These are phyloP conservation scores for Champsocephalus gunnari DNA, from an alignment of 2,797 vertebrate species.

Conservation along the genomic window DNA sequence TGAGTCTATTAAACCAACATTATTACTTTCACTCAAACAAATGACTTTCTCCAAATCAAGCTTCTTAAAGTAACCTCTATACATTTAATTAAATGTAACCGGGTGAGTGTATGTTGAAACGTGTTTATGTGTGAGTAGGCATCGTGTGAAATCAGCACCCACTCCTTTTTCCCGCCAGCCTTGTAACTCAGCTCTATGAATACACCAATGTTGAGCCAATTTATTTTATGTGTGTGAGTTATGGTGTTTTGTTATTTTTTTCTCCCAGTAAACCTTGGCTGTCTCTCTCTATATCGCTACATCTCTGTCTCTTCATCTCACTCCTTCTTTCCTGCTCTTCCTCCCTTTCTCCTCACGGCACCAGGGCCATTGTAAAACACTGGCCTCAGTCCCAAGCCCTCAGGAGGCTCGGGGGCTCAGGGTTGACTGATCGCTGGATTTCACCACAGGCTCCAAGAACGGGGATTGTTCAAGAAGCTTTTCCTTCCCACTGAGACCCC, in stretches of 20 bases:
- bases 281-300: conserved; percentile 30
- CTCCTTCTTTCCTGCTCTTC: conserved; percentile 14
- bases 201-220: conserved; percentile 41
- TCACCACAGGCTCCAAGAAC: conserved; percentile 73
- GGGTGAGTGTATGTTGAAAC: background rate
- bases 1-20: background rate
- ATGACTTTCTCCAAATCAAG: background rate
- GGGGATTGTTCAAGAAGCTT: conserved; percentile 76
- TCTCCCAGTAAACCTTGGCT: conserved; percentile 40
- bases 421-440: conserved; percentile 81
- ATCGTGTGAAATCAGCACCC: conserved; percentile 45
- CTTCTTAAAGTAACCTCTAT: background rate
- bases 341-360: conserved; percentile 44
- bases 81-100: background rate
- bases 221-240: conserved; percentile 55
- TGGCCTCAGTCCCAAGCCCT: conserved; percentile 73
- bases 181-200: conserved; percentile 57
- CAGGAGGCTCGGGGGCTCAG: conserved; percentile 76
- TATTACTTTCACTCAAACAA: background rate
- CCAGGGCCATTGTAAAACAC: conserved; percentile 68
- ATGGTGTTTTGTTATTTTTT: conserved; percentile 39
- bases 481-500: conserved; percentile 76
- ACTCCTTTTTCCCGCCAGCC: conserved; percentile 48
- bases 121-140: conserved; percentile 28
- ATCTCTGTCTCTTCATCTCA: conserved; percentile 29